Evolutionary conservation across 2,797 vertebrate species (phyloP).

Genomic region (Pampus argenteus): DNA sequence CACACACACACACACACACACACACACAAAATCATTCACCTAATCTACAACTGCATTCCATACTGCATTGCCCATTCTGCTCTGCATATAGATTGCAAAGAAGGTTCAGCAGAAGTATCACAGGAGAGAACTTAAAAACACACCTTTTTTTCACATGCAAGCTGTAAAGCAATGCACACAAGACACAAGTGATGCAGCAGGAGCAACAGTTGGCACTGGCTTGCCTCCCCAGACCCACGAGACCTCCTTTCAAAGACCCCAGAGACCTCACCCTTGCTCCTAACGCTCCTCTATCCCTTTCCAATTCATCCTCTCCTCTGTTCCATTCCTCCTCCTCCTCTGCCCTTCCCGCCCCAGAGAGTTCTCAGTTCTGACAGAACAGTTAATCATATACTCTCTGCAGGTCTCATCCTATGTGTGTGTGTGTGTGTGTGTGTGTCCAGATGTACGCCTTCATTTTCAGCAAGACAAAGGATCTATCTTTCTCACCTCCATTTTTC

Average conservation of each 20-base stretch:
- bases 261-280: constrained; percentile 59
- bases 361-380: constrained; percentile 77
- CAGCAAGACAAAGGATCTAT: constrained; percentile 57
- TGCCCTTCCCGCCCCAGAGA: constrained; percentile 74
- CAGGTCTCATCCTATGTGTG: constrained; percentile 64
- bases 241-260: constrained; percentile 57
- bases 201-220: constrained; percentile 66
- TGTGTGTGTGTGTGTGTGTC: constrained; percentile 35
- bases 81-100: constrained; percentile 69
- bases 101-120: constrained; percentile 28
- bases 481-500: constrained; percentile 43
- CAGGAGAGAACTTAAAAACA: constrained; percentile 25
- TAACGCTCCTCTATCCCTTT: constrained; percentile 69
- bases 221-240: constrained; percentile 39
- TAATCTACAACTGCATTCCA: constrained; percentile 68
- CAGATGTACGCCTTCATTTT: constrained; percentile 74
- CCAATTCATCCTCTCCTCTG: constrained; percentile 66
- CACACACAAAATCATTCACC: constrained; percentile 52
- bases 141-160: constrained; percentile 21
- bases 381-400: constrained; percentile 79
- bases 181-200: constrained; percentile 28
- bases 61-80: constrained; percentile 58
- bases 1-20: constrained; percentile 20
- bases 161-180: constrained; percentile 40
- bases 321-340: constrained; percentile 61